Evolutionary conservation across 92 coral and sea anemone species (phyloP).

Genomic region (Porites evermanni): DNA sequence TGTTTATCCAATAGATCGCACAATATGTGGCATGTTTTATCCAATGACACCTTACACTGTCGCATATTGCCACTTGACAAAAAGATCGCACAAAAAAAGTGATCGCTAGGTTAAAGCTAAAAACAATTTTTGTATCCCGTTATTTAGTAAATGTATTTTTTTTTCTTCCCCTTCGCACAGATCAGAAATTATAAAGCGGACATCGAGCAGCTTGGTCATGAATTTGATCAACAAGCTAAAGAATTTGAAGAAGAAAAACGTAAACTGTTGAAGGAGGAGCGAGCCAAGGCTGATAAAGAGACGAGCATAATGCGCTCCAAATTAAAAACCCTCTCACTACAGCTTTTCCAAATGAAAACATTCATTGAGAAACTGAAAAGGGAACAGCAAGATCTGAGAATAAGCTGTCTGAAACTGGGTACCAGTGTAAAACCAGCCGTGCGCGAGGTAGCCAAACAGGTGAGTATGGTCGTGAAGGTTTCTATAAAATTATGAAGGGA

Average conservation of each 20-base stretch:
- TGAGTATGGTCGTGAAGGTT: neutral
- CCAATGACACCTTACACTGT: too few species aligned
- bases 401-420: conserved; percentile 72
- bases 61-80: too few species aligned
- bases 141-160: neutral
- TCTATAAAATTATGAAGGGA: too few species aligned
- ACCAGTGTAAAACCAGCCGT: conserved; percentile 83
- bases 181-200: conserved; percentile 52
- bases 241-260: conserved; percentile 49
- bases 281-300: conserved; percentile 45
- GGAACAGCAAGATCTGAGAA: conserved; percentile 82
- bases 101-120: too few species aligned
- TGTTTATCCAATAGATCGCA: too few species aligned
- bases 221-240: conserved; percentile 40
- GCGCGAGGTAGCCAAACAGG: conserved; percentile 75
- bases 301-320: conserved; percentile 60
- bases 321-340: conserved; percentile 46
- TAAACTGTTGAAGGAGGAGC: conserved; percentile 49
- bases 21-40: too few species aligned
- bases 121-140: too few species aligned
- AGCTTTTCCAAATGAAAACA: conserved; percentile 55
- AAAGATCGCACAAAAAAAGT: too few species aligned
- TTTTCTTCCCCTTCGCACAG: conserved; percentile 16
- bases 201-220: conserved; percentile 49
- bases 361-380: conserved; percentile 68